Evolutionary conservation across 2,113 vertebrate species (phyloP), one percentile per base, ranked within the genome.

Genomic region (Talpa occidentalis): DNA sequence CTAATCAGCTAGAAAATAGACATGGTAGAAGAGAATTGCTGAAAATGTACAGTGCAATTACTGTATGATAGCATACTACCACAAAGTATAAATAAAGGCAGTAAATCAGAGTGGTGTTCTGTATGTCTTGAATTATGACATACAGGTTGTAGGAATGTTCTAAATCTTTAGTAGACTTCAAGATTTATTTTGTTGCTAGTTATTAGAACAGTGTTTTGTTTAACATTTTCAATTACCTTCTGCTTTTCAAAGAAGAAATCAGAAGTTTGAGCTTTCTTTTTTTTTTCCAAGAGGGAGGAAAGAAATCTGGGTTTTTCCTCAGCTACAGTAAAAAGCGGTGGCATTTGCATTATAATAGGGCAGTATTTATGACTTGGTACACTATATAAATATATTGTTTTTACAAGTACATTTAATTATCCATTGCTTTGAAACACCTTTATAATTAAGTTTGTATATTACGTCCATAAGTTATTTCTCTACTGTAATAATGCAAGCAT

Each of bases 401-500:
- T 97, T 97, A 94, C 93, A 97, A 97, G 85, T 97, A 79, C 69
- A 80, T 96, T 98, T 98, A 97, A 98, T 98, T 98, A 97, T 94
- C 90, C 90, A 97, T 98, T 97, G 86, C 96, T 98, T 97, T 97
- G 93, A 97, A 98, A 97, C 96, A 97, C 85, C 90, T 97, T 97
- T 97, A 90, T 97, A 97, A 97, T 97, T 96, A 97, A 97, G 77
- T 96, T 93, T 97, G 70, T 97, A 35, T 94, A 96, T 97, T 97
- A 88, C 64, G 14, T 97, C 95, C 76, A 82, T 98, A 97, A 97
- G 91, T 98, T 97, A 85, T 67, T 97, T 97, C 86, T 96, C 93
- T 86, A 70, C 73, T 77, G 94, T 97, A 95, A 97, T 92, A 70
- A 94, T 97, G 66, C 64, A 97, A 92, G 92, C 74, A 97, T 93